Evolutionary conservation across 2,888 invertebrate species (phyloP).

Genomic region (Alentia gelatinosa): DNA sequence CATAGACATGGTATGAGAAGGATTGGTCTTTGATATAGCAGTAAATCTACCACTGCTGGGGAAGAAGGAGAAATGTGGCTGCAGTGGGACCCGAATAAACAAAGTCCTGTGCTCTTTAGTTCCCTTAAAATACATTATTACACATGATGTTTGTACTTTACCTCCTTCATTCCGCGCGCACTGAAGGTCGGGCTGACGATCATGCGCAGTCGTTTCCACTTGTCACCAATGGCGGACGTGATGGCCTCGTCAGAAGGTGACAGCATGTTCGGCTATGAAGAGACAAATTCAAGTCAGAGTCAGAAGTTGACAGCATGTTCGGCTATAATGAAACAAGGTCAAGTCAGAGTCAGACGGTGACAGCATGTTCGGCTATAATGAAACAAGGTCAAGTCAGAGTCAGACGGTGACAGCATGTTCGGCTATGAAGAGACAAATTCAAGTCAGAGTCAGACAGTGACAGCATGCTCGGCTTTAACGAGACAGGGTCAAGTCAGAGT

Average conservation of each 20-base stretch:
- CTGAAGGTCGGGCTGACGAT: conserved; percentile 82
- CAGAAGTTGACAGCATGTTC: neutral
- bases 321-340: neutral
- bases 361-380: neutral
- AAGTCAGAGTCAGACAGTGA: no score
- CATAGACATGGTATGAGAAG: no score
- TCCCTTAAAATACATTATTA: neutral
- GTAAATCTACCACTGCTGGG: no score
- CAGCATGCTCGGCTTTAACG: no score
- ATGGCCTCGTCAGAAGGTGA: neutral
- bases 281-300: neutral
- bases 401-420: neutral
- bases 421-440: neutral
- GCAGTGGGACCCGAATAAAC: no score
- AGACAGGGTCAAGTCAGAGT: no score
- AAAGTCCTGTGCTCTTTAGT: neutral
- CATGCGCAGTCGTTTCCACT: conserved; percentile 82
- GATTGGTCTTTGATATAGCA: no score
- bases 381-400: neutral
- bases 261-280: neutral
- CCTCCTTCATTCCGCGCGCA: conserved; percentile 81
- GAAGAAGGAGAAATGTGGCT: no score
- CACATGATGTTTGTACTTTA: neutral
- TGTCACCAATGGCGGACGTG: neutral
- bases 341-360: neutral